Evolutionary conservation across 2,113 vertebrate genomes (phyloP).

Genomic region (Junco hyemalis): DNA sequence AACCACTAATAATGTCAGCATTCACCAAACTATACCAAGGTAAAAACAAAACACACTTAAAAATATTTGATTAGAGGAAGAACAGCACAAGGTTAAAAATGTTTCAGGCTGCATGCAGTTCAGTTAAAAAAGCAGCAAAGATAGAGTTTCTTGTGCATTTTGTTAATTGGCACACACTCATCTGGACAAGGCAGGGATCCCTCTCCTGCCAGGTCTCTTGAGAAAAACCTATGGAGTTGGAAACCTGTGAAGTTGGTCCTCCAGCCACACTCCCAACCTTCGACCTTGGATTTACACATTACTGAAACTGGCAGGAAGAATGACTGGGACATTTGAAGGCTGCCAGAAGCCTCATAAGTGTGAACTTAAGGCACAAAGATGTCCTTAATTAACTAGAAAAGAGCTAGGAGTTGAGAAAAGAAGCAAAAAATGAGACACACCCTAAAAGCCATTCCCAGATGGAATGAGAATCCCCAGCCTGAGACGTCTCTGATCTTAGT

Average conservation of each 20-base stretch:
- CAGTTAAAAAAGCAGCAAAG: not conserved
- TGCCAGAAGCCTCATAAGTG: slow-evolving; percentile 4
- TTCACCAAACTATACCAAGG: not conserved
- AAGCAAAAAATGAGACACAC: slow-evolving; percentile 45
- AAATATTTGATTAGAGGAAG: not conserved
- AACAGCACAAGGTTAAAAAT: not conserved
- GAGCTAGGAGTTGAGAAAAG: slow-evolving; percentile 18
- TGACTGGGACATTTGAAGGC: not conserved
- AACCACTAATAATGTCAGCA: not conserved
- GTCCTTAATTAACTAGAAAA: slow-evolving; percentile 52
- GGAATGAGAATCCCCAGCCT: slow-evolving; percentile 30
- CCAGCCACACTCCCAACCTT: not conserved
- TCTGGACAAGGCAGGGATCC: not conserved
- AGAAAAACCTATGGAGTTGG: not conserved
- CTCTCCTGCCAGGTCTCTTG: not conserved
- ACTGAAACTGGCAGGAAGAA: not conserved
- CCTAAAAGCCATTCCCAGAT: slow-evolving; percentile 54
- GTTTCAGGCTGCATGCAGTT: not conserved
- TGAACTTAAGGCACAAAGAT: slow-evolving; percentile 28
- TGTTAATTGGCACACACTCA: not conserved
- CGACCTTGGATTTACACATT: not conserved
- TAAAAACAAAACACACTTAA: not conserved
- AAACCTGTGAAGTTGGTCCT: not conserved
- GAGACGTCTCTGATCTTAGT: slow-evolving; percentile 51
- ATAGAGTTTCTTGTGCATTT: not conserved